Percentiles rank a stretch among this genome's conserved stretches.
Conservation (phyloP, 2,797 vertebrate genomes). For the Sternarchorhynchus goeldii region DNA sequence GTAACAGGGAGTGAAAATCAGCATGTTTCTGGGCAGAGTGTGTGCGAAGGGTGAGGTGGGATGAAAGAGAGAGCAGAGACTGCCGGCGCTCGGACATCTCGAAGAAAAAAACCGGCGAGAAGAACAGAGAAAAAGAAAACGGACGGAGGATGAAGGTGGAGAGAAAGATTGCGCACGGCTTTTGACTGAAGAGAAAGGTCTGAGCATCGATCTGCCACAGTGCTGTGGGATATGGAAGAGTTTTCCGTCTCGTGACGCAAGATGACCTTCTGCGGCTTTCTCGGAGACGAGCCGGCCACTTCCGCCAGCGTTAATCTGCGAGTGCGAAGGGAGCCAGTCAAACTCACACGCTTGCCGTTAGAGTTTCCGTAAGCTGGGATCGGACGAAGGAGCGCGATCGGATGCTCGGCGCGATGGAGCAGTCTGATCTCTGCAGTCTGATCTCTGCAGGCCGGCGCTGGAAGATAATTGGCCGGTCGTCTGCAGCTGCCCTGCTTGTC, state of each 20-base stretch:
- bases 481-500: constrained; percentile 18
- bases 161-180: constrained; percentile 28
- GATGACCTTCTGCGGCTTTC: constrained; percentile 54
- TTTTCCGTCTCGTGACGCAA: constrained; percentile 45
- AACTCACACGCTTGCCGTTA: constrained; percentile 6
- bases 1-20: no score
- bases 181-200: constrained; percentile 56
- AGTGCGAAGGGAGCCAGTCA: constrained; percentile 1
- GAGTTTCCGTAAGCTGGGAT: constrained; percentile 19
- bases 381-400: constrained; percentile 14
- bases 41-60: background rate
- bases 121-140: constrained; percentile 34
- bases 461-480: constrained; percentile 46
- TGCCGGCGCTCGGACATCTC: constrained; percentile 18
- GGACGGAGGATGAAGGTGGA: constrained; percentile 45
- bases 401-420: no score
- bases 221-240: constrained; percentile 50
- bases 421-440: constrained; percentile 20
- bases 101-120: constrained; percentile 20
- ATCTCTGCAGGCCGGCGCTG: constrained; percentile 24
- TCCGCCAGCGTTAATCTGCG: constrained; percentile 24
- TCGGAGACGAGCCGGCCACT: constrained; percentile 33
- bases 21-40: background rate
- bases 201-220: constrained; percentile 52
- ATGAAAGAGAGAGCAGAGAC: background rate